Evolutionary conservation across 1,140 invertebrate species (phyloP).

Genomic region (Asobara japonica): DNA sequence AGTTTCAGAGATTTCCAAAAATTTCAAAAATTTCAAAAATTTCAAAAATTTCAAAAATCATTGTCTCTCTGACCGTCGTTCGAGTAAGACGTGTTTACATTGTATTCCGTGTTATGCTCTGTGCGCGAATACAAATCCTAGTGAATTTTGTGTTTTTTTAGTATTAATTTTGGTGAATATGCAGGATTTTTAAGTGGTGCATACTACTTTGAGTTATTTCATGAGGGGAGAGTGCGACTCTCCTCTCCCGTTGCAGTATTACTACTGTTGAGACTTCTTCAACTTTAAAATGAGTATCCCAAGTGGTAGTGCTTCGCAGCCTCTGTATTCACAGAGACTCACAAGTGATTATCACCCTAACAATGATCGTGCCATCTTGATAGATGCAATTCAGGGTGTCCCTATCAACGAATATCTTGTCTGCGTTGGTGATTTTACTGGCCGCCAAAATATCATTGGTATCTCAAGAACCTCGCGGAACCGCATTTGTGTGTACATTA

Average conservation of each 20-base stretch:
- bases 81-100: neutral
- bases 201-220: too few relatives aligned
- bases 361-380: conserved; percentile 13
- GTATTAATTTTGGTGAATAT: neutral
- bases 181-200: neutral
- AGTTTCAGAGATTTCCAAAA: too few relatives aligned
- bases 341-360: neutral
- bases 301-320: neutral
- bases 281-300: too few relatives aligned
- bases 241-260: neutral
- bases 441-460: conserved; percentile 1
- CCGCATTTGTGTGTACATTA: conserved; percentile 12
- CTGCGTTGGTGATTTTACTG: neutral
- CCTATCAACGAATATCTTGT: conserved; percentile 6
- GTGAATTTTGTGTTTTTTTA: neutral
- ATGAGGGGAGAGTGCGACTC: too few relatives aligned
- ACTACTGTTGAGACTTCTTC: too few relatives aligned
- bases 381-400: conserved; percentile 21
- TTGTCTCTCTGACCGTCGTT: neutral
- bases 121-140: neutral
- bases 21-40: too few relatives aligned
- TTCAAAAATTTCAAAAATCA: too few relatives aligned
- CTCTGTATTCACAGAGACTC: neutral
- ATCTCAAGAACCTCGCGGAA: conserved; percentile 20
- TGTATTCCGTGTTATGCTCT: neutral